Evolutionary conservation across 2,113 vertebrate genomes (phyloP).

Genomic region (Cyanistes caeruleus): DNA sequence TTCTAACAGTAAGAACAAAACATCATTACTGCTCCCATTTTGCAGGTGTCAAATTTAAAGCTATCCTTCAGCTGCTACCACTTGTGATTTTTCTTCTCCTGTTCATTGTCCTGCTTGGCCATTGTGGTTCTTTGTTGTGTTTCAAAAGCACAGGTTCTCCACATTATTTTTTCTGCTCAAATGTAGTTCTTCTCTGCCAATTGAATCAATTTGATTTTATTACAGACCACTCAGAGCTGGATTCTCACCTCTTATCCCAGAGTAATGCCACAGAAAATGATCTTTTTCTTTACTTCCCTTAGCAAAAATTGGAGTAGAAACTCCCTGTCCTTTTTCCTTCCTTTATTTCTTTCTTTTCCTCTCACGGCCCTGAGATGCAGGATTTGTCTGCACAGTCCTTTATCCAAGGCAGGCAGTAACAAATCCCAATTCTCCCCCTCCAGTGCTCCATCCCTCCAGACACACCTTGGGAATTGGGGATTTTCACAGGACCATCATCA

Average conservation of each 20-base stretch:
- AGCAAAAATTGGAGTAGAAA: slow-evolving; percentile 1
- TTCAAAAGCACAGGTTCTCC: slow-evolving; percentile 38
- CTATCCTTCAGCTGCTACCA: slow-evolving; percentile 21
- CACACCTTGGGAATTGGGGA: background rate
- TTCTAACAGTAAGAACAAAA: slow-evolving; percentile 44
- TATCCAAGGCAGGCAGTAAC: background rate
- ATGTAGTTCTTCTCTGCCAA: slow-evolving; percentile 25
- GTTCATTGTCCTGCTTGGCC: slow-evolving; percentile 44
- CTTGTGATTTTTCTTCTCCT: slow-evolving; percentile 55
- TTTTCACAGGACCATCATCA: background rate
- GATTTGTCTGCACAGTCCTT: background rate
- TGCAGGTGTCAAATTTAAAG: slow-evolving; percentile 41
- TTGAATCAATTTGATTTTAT: slow-evolving; percentile 60
- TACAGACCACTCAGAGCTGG: slow-evolving; percentile 22
- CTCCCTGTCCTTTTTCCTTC: background rate
- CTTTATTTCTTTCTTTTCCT: background rate
- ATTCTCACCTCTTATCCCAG: slow-evolving; percentile 18
- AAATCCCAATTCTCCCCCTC: background rate
- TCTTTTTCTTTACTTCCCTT: slow-evolving; percentile 14
- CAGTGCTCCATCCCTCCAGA: background rate
- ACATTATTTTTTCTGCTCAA: slow-evolving; percentile 17
- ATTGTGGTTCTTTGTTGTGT: slow-evolving; percentile 54
- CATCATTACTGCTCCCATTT: slow-evolving; percentile 54
- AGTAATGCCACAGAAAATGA: slow-evolving; percentile 7
- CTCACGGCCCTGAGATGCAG: background rate